Conservation (phyloP, 2,113 vertebrate genomes). For the Gavialis gangeticus region DNA sequence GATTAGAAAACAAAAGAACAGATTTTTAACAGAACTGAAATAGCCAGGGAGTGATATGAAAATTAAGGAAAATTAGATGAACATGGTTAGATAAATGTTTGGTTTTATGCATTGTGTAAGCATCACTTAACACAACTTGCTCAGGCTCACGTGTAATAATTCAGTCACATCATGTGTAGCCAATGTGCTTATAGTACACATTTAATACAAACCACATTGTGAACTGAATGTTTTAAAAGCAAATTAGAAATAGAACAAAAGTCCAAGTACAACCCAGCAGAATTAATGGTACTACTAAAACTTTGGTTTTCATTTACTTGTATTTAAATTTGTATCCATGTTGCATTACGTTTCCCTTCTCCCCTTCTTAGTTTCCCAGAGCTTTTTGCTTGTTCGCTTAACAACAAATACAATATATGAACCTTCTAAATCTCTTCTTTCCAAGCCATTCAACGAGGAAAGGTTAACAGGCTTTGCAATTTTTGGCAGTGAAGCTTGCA, state of each 20-base stretch:
- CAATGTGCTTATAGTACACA: background rate
- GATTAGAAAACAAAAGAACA: background rate
- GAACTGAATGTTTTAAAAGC: conserved; percentile 29
- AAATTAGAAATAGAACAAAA: conserved; percentile 43
- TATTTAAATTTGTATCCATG: background rate
- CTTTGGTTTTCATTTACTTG: background rate
- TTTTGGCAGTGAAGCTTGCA: background rate
- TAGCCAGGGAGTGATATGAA: accelerated
- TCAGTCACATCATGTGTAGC: background rate
- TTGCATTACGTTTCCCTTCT: background rate
- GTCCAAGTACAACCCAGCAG: background rate
- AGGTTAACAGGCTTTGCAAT: background rate
- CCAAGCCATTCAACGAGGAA: background rate
- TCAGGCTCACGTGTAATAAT: background rate
- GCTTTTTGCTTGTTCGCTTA: background rate
- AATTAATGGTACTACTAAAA: background rate
- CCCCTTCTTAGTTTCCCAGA: background rate
- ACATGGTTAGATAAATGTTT: background rate
- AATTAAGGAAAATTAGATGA: accelerated
- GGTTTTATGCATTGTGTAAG: accelerated
- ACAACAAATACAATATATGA: accelerated
- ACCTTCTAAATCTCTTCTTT: background rate
- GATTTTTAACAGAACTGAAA: background rate
- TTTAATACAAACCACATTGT: background rate
- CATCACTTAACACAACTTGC: background rate